Evolutionary conservation across 2,113 vertebrate genomes (phyloP).

Genomic region (Macrotis lagotis): DNA sequence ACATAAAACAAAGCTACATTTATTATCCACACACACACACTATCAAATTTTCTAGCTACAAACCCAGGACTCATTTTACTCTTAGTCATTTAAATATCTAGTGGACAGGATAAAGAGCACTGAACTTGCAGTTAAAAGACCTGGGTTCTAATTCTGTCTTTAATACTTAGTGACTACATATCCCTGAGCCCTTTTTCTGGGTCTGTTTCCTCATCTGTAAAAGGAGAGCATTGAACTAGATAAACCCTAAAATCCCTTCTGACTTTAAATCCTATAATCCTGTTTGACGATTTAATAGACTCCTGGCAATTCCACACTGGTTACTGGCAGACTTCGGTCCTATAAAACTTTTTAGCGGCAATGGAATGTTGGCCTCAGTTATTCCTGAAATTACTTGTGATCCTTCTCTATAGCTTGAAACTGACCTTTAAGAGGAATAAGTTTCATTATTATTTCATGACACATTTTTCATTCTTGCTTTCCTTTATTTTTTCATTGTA

Average conservation of each 20-base stretch:
- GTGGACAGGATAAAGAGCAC: background rate
- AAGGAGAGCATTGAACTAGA: background rate
- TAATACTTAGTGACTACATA: background rate
- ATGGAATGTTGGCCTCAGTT: background rate
- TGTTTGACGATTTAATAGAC: background rate
- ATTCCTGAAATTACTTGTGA: background rate
- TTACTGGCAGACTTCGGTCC: background rate
- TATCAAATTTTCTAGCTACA: background rate
- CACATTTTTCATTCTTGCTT: background rate
- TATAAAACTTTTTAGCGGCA: background rate
- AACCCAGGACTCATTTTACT: background rate
- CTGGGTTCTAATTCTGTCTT: background rate
- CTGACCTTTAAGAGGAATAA: background rate
- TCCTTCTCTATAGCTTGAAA: background rate
- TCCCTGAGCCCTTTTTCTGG: background rate
- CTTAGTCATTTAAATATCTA: background rate
- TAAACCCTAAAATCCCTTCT: background rate
- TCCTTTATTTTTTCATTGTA: background rate
- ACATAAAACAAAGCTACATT: background rate
- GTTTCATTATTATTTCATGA: background rate
- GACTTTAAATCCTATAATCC: background rate
- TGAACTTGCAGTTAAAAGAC: background rate
- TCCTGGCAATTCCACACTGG: background rate
- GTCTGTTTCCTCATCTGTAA: background rate
- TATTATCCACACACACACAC: background rate